Conservation (phyloP, 2,888 invertebrate genomes). For the Phytoseiulus persimilis region DNA sequence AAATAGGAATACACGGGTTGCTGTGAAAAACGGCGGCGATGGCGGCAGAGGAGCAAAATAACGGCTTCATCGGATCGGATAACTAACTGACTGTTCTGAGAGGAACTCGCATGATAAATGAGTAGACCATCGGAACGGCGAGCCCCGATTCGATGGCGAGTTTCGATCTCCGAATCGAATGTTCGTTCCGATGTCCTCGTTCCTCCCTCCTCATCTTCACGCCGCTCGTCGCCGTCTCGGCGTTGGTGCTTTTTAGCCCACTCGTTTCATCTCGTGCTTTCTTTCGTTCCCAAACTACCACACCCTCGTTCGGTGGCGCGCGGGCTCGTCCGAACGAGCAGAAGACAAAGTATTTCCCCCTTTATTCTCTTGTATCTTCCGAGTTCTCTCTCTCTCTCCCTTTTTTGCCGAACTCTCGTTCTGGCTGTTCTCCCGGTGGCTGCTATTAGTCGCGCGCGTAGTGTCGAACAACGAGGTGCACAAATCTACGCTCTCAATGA, state of each 20-base stretch:
- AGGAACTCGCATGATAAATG: constrained; percentile 10
- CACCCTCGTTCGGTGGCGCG: not conserved
- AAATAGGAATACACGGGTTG: not conserved
- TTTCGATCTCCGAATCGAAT: not conserved
- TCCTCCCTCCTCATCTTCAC: not conserved
- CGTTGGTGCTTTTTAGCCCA: not conserved
- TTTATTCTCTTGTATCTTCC: not conserved
- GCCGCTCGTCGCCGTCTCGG: not conserved
- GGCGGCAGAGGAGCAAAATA: too few relatives aligned
- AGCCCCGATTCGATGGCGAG: not conserved
- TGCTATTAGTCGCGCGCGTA: not conserved
- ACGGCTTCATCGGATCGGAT: not conserved
- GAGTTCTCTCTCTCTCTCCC: not conserved
- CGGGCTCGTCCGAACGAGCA: not conserved
- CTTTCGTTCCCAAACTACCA: too few relatives aligned
- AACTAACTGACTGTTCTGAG: not conserved
- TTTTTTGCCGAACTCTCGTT: not conserved
- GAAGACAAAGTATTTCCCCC: constrained; percentile 5
- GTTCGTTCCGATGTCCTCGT: not conserved
- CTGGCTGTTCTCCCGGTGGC: not conserved
- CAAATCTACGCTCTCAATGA: constrained; percentile 5
- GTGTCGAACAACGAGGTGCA: not conserved
- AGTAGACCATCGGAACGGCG: constrained; percentile 11
- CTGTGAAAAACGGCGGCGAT: not conserved
- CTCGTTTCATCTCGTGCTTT: not conserved